Conservation (phyloP, 2,797 vertebrate species). For the Steatocranus sp. region DNA sequence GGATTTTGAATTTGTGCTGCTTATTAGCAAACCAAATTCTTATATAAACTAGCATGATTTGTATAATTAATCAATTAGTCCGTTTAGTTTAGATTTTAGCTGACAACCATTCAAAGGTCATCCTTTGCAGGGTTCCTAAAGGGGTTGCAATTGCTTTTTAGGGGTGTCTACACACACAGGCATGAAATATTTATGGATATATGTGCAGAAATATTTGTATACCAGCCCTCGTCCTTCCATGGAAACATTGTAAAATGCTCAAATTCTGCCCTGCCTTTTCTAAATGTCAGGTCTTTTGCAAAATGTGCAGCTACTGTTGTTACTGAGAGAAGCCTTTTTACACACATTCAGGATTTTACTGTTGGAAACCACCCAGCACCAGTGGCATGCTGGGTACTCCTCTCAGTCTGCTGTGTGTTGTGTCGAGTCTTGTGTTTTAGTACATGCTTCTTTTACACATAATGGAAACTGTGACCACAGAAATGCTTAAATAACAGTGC, state of each 20-base stretch:
- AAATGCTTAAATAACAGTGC: conserved; percentile 69
- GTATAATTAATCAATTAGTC: background rate
- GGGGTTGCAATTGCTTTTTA: accelerated
- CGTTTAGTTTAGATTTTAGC: background rate
- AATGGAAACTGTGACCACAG: conserved; percentile 55
- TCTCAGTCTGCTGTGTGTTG: background rate
- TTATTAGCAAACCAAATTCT: background rate
- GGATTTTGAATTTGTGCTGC: background rate
- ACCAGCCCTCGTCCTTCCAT: background rate
- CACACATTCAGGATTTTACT: background rate
- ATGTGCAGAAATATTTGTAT: background rate
- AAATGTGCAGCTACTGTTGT: background rate
- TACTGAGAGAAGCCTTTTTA: background rate
- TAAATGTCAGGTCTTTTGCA: background rate
- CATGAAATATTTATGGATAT: background rate
- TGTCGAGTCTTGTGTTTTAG: conserved; percentile 28
- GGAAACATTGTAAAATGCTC: background rate
- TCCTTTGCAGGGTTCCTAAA: accelerated
- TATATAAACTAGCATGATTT: background rate
- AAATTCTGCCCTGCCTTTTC: background rate
- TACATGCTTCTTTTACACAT: conserved; percentile 53
- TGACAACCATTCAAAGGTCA: background rate
- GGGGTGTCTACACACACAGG: background rate
- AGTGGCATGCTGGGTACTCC: conserved; percentile 3
- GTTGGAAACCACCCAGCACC: conserved; percentile 2